Conservation (phyloP, 2,888 invertebrate genomes). For the Dryobota labecula region DNA sequence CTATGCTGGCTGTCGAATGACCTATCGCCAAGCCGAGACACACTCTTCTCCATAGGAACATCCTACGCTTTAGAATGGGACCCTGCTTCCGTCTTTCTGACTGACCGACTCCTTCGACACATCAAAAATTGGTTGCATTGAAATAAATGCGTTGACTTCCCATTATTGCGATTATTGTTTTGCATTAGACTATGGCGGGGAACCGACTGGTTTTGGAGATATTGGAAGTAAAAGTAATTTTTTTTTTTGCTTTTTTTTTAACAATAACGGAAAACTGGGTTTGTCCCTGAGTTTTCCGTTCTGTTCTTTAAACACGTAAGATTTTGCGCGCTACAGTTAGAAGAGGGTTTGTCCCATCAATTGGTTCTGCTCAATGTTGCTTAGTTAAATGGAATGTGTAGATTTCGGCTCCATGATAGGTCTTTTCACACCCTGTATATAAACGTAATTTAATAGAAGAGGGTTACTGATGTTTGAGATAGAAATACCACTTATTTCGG, state of each 20-base stretch:
- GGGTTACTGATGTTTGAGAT: constrained; percentile 11
- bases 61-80: background rate
- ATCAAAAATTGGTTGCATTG: background rate
- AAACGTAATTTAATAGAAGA: constrained; percentile 18
- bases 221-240: background rate
- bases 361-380: background rate
- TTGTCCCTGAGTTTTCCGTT: background rate
- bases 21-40: background rate
- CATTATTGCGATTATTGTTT: background rate
- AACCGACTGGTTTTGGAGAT: background rate
- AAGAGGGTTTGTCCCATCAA: background rate
- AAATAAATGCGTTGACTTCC: background rate
- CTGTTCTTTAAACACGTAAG: background rate
- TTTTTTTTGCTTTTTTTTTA: background rate
- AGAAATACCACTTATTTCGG: constrained; percentile 3
- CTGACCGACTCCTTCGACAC: background rate
- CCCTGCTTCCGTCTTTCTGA: background rate
- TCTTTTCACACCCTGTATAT: background rate
- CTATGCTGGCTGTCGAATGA: background rate
- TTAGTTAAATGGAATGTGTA: background rate
- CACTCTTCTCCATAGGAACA: background rate
- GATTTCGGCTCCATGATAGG: constrained; percentile 12
- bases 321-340: background rate
- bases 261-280: no score
- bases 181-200: background rate